These are phyloP conservation scores for Acanthosepion pharaonis DNA, from an alignment of 2,888 invertebrate genomes.

Conservation along the genomic window DNA sequence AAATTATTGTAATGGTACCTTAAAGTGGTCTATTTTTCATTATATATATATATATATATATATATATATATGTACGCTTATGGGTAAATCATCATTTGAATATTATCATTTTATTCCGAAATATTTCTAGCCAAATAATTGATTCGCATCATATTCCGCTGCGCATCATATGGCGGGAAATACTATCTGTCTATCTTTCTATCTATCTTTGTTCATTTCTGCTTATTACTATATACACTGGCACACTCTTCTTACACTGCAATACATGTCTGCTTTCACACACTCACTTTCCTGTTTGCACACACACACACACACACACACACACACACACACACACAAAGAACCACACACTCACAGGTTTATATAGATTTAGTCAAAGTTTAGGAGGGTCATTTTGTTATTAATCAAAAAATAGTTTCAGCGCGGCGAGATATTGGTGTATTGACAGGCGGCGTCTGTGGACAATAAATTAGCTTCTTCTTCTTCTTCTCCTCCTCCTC, in stretches of 20 bases:
- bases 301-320: background rate
- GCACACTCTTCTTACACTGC: too few species aligned
- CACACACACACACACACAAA: background rate
- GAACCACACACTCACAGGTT: background rate
- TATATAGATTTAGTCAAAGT: background rate
- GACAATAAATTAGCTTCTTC: constrained; percentile 18
- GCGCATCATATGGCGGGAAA: too few species aligned
- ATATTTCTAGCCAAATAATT: too few species aligned
- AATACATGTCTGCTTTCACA: background rate
- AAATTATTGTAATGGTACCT: too few species aligned
- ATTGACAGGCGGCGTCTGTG: constrained; percentile 20
- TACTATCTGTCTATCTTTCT: background rate
- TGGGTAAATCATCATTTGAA: too few species aligned
- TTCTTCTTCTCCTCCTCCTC: background rate
- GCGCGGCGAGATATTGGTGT: background rate
- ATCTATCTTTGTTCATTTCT: background rate
- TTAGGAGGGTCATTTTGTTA: background rate
- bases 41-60: too few species aligned
- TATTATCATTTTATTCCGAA: too few species aligned
- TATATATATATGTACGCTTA: too few species aligned
- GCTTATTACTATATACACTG: background rate
- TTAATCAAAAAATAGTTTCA: constrained; percentile 17
- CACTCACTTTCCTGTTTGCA: background rate
- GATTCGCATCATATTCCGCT: too few species aligned
- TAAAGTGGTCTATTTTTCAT: too few species aligned